phyloP scores from a whole-genome alignment of 2,797 vertebrate genomes.

The Brachyalestes nurse region DNA sequence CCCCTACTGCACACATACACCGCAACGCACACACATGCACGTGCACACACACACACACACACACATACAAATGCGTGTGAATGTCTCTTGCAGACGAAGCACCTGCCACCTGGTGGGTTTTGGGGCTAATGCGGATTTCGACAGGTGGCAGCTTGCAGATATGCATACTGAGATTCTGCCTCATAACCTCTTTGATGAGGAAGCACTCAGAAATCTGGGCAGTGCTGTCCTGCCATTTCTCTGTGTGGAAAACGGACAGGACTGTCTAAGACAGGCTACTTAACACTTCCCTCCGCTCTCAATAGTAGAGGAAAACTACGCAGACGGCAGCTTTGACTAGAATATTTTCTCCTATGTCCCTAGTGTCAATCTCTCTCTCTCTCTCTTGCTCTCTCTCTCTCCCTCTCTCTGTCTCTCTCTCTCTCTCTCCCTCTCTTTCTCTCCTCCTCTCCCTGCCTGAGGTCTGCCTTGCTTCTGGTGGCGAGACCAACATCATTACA shows the following conservation, averaged over 20 bases:
- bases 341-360: slow-evolving; percentile 24
- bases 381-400: neutral
- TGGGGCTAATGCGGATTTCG: slow-evolving; percentile 52
- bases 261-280: neutral
- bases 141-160: slow-evolving; percentile 60
- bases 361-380: slow-evolving; percentile 15
- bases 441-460: neutral
- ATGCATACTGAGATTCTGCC: slow-evolving; percentile 40
- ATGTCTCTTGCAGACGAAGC: slow-evolving; percentile 50
- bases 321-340: neutral
- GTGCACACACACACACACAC: slow-evolving; percentile 20
- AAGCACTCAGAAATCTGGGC: slow-evolving; percentile 36
- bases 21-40: slow-evolving; percentile 15
- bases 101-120: slow-evolving; percentile 55
- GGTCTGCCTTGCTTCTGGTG: slow-evolving; percentile 58
- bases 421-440: neutral
- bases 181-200: slow-evolving; percentile 52
- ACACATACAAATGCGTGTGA: slow-evolving; percentile 20
- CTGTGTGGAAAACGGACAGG: neutral
- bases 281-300: neutral
- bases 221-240: slow-evolving; percentile 5
- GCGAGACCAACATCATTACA: slow-evolving; percentile 65
- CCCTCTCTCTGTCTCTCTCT: slow-evolving; percentile 1
- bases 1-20: slow-evolving; percentile 26
- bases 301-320: neutral